A percentile compares a stretch with the other conserved stretches of the same genome.
Evolutionary conservation across 2,888 invertebrate genomes (phyloP).

Genomic region (Serripes groenlandicus): DNA sequence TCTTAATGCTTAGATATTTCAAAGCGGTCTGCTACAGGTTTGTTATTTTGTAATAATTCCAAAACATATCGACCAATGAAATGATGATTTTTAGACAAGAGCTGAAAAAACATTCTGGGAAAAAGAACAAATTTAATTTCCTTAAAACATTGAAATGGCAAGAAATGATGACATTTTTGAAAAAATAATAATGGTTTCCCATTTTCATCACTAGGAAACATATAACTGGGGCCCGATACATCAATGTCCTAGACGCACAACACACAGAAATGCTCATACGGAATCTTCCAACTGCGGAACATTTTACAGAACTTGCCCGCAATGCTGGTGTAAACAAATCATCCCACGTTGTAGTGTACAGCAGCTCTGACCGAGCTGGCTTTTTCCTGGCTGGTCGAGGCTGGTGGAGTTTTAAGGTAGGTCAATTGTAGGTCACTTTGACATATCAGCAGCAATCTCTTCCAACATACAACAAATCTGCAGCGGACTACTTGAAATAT

Average conservation of each 20-base stretch:
- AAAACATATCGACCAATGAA: too few relatives aligned
- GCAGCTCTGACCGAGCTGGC: slow-evolving; percentile 71
- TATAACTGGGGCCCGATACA: slow-evolving; percentile 74
- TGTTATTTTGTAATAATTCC: too few relatives aligned
- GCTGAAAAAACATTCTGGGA: too few relatives aligned
- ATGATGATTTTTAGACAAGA: too few relatives aligned
- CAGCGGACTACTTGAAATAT: too few relatives aligned
- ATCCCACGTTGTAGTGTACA: slow-evolving; percentile 77
- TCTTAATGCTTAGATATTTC: too few relatives aligned
- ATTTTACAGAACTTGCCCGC: slow-evolving; percentile 68
- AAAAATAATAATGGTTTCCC: neutral
- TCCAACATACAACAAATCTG: too few relatives aligned
- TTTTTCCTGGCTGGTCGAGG: slow-evolving; percentile 77
- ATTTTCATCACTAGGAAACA: slow-evolving; percentile 65
- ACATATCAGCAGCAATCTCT: too few relatives aligned
- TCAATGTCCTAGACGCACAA: slow-evolving; percentile 72
- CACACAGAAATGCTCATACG: slow-evolving; percentile 72
- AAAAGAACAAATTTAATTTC: too few relatives aligned
- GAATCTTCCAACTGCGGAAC: slow-evolving; percentile 70
- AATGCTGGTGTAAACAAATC: slow-evolving; percentile 68
- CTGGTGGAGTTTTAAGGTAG: slow-evolving; percentile 81
- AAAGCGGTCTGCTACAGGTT: too few relatives aligned
- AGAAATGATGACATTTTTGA: neutral
- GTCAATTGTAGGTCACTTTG: too few relatives aligned
- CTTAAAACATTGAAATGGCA: too few relatives aligned